A percentile compares a stretch with the other conserved stretches of the same genome.
These are phyloP conservation scores for Fopius arisanus DNA, from an alignment of 1,140 invertebrate species.

Conservation along the genomic window DNA sequence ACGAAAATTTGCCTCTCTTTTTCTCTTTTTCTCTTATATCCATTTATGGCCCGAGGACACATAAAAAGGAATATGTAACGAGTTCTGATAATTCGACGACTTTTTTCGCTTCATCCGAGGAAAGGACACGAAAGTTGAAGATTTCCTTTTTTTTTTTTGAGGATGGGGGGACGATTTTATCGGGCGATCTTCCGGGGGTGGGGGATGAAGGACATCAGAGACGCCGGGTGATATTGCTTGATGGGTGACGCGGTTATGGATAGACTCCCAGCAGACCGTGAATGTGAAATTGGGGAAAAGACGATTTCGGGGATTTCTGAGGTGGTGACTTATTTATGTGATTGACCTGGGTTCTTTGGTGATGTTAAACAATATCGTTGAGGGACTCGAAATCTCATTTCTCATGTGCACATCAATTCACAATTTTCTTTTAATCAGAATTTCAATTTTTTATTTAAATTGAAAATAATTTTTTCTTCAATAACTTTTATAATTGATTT, in stretches of 20 bases:
- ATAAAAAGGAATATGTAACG: conserved; percentile 65
- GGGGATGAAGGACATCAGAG: background rate
- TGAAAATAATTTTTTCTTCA: no score
- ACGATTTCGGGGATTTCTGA: conserved; percentile 29
- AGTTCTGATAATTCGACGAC: conserved; percentile 57
- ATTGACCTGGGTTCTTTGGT: conserved; percentile 33
- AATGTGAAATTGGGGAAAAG: conserved; percentile 36
- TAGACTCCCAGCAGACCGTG: conserved; percentile 38
- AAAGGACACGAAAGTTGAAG: background rate
- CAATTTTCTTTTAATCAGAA: no score
- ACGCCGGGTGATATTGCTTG: conserved; percentile 37
- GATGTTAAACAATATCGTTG: conserved; percentile 42
- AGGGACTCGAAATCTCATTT: conserved; percentile 25
- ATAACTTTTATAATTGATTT: no score
- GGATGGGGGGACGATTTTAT: conserved; percentile 24
- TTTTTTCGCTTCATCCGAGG: conserved; percentile 36
- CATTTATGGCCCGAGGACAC: conserved; percentile 55
- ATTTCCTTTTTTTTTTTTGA: conserved; percentile 37
- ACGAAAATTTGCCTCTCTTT: no score
- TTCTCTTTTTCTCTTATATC: conserved; percentile 45
- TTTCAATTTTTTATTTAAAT: no score
- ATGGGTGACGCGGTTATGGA: conserved; percentile 23
- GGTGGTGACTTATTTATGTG: conserved; percentile 43
- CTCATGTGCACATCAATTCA: no score
- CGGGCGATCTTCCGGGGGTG: conserved; percentile 24